phyloP scores from a whole-genome alignment of 2,113 vertebrate genomes.

The Plestiodon gilberti region DNA sequence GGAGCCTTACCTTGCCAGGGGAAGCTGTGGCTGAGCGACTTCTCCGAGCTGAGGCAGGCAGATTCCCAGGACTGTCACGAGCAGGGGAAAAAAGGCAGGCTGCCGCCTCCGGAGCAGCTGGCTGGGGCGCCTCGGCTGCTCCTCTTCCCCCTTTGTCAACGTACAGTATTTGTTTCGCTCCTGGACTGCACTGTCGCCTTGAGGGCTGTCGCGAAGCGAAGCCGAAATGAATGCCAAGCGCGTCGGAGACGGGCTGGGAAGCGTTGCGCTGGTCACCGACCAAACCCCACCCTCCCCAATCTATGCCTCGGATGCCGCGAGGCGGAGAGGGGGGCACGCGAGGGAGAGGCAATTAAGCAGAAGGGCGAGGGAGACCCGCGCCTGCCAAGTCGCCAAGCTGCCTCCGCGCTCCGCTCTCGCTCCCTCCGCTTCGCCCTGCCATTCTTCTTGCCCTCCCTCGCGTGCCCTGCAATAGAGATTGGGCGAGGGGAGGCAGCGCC shows the following conservation, averaged over 20 bases:
- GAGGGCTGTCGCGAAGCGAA: conserved; percentile 8
- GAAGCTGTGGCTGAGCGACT: neutral
- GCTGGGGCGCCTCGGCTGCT: neutral
- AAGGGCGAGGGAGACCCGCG: neutral
- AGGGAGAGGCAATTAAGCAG: too few relatives aligned
- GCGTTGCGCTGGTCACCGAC: conserved; percentile 12
- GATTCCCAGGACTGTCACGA: neutral
- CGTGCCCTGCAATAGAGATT: neutral
- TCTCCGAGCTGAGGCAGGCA: neutral
- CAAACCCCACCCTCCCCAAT: conserved; percentile 57
- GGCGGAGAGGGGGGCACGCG: neutral
- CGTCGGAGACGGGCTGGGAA: conserved; percentile 30
- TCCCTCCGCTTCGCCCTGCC: neutral
- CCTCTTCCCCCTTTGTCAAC: neutral
- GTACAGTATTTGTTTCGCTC: too few relatives aligned
- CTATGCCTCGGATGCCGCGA: conserved; percentile 31
- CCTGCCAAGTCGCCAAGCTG: neutral
- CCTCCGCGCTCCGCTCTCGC: neutral
- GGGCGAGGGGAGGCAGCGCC: neutral
- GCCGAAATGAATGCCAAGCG: conserved; percentile 47
- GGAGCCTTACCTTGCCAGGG: conserved; percentile 49
- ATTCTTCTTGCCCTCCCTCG: neutral
- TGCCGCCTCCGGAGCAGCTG: neutral
- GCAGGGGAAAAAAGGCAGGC: neutral
- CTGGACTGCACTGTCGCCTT: too few relatives aligned